These are phyloP conservation scores for Nibea albiflora DNA, from an alignment of 2,113 vertebrate genomes.

Conservation along the genomic window DNA sequence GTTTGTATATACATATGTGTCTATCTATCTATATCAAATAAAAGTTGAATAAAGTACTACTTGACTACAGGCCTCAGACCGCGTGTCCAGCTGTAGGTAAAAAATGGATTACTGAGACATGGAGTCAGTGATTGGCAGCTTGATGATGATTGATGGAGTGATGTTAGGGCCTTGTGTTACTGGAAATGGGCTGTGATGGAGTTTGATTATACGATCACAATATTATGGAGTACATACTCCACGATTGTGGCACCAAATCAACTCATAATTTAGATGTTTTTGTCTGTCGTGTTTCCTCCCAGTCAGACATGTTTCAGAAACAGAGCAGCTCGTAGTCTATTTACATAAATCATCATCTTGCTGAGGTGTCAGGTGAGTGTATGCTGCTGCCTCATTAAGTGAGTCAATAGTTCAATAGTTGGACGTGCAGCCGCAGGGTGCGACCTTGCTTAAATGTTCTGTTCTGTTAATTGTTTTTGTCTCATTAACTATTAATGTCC, in stretches of 20 bases:
- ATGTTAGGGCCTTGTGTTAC: not conserved
- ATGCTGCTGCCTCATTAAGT: not conserved
- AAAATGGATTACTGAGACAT: not conserved
- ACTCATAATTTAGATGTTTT: not conserved
- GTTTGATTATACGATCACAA: not conserved
- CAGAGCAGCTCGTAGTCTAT: not conserved
- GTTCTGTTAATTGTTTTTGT: not conserved
- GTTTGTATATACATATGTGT: too few relatives aligned
- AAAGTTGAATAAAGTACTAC: too few relatives aligned
- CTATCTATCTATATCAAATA: too few relatives aligned
- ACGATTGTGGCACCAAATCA: not conserved
- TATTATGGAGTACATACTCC: not conserved
- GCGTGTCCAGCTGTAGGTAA: not conserved
- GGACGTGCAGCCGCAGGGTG: not conserved
- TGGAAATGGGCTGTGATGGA: not conserved
- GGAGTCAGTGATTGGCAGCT: not conserved
- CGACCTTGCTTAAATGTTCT: not conserved
- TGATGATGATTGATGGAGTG: not conserved
- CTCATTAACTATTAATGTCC: not conserved
- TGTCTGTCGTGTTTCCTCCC: not conserved
- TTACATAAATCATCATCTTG: not conserved
- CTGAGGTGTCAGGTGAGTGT: not conserved
- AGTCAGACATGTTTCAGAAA: too few relatives aligned
- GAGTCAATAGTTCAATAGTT: not conserved
- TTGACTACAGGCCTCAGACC: not conserved